Evolutionary conservation across 2,113 vertebrate genomes (phyloP).

Genomic region (Lagopus leucura): DNA sequence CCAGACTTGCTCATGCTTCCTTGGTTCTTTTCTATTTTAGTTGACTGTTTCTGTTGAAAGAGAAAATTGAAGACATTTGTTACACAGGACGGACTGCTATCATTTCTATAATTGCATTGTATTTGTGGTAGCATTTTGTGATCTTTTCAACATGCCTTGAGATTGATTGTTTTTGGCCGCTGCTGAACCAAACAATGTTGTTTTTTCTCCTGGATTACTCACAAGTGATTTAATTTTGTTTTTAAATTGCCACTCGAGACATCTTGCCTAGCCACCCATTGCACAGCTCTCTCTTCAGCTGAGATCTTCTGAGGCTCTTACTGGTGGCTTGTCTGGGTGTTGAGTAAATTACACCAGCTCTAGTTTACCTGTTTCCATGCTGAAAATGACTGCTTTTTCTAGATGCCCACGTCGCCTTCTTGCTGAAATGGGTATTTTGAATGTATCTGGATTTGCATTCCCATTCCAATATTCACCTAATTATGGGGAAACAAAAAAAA

Average conservation of each 20-base stretch:
- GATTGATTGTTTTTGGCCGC: background rate
- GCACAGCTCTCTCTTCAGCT: background rate
- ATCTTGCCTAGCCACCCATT: background rate
- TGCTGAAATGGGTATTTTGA: background rate
- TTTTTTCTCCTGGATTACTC: background rate
- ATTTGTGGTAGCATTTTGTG: background rate
- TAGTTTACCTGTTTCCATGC: background rate
- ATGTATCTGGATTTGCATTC: background rate
- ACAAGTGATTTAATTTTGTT: background rate
- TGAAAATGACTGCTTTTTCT: background rate
- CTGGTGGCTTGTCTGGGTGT: background rate
- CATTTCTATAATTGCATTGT: background rate
- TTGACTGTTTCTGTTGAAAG: background rate
- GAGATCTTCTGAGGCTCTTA: background rate
- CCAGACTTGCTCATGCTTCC: background rate
- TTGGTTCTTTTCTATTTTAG: background rate
- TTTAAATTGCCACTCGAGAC: background rate
- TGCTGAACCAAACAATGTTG: background rate
- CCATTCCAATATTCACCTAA: background rate
- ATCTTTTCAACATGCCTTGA: background rate
- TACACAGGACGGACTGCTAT: background rate
- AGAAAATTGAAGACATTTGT: background rate
- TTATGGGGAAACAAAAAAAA: background rate
- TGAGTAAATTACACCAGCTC: accelerated
- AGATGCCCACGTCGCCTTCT: background rate